Conservation (phyloP, 2,797 vertebrate species). For the Poecilia gillii region DNA sequence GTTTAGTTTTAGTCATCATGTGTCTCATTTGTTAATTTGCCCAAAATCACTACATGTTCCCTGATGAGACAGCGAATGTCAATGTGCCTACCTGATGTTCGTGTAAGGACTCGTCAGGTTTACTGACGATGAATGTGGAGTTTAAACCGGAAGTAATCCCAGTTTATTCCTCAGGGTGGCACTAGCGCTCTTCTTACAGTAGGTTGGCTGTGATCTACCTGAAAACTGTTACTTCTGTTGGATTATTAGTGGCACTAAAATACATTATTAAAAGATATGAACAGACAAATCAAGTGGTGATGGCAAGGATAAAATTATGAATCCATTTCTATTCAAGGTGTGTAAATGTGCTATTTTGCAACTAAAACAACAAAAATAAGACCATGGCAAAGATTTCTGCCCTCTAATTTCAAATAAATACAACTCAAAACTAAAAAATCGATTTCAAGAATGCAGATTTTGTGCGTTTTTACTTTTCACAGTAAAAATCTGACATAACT, state of each 20-base stretch:
- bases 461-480: neutral
- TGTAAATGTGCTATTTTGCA: neutral
- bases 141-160: neutral
- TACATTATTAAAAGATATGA: neutral
- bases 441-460: neutral
- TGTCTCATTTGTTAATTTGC: neutral
- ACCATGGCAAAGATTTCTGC: neutral
- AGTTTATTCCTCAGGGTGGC: conserved; percentile 54
- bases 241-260: neutral
- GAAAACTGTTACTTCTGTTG: neutral
- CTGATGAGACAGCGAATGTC: neutral
- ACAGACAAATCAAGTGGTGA: neutral
- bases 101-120: neutral
- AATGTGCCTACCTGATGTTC: neutral
- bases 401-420: neutral
- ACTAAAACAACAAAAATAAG: neutral
- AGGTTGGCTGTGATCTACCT: conserved; percentile 1
- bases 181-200: conserved; percentile 10
- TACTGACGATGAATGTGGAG: neutral
- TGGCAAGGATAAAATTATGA: no score
- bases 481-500: neutral
- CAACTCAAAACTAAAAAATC: neutral
- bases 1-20: conserved; percentile 22
- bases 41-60: no score
- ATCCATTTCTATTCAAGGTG: neutral